Percentiles rank a stretch among this genome's conserved stretches.
phyloP scores from a whole-genome alignment of 2,888 invertebrate species.

The Alitta virens region DNA sequence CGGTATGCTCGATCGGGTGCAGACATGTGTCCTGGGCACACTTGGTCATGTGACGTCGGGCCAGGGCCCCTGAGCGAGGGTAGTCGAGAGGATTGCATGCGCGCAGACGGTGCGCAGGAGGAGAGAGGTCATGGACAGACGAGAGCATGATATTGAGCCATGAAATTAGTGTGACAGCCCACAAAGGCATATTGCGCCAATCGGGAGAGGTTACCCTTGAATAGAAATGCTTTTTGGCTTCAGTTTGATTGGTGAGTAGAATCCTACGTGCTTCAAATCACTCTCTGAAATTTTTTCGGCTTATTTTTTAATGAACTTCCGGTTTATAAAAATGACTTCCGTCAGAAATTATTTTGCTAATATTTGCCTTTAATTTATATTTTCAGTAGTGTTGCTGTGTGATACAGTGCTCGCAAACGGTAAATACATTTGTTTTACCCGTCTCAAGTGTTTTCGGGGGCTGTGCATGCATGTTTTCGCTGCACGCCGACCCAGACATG shows the following conservation, averaged over 20 bases:
- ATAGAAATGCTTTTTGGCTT: slow-evolving; percentile 44
- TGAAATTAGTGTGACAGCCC: background rate
- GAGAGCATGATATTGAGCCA: background rate
- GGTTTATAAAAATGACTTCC: slow-evolving; percentile 35
- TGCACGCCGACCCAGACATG: no score
- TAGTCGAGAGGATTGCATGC: background rate
- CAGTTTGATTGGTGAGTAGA: slow-evolving; percentile 41
- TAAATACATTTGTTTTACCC: slow-evolving; percentile 28
- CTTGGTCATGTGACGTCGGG: background rate
- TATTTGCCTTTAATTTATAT: slow-evolving; percentile 27
- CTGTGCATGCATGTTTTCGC: no score
- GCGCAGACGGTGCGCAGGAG: slow-evolving; percentile 17
- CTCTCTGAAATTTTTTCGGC: slow-evolving; percentile 1
- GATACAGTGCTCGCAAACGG: slow-evolving; percentile 43
- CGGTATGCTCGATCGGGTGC: background rate
- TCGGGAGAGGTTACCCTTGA: no score
- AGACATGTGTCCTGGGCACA: background rate
- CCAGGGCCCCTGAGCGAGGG: slow-evolving; percentile 6
- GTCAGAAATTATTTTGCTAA: slow-evolving; percentile 24
- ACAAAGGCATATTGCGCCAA: background rate
- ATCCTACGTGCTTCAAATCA: slow-evolving; percentile 3
- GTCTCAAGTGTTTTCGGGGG: no score
- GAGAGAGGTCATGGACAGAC: background rate
- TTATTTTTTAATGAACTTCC: slow-evolving; percentile 25
- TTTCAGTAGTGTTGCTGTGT: slow-evolving; percentile 42